A percentile compares a stretch with the other conserved stretches of the same genome.
These are phyloP conservation scores for Clavelina lepadiformis DNA, from an alignment of 23 tunicate genomes.

Conservation along the genomic window DNA sequence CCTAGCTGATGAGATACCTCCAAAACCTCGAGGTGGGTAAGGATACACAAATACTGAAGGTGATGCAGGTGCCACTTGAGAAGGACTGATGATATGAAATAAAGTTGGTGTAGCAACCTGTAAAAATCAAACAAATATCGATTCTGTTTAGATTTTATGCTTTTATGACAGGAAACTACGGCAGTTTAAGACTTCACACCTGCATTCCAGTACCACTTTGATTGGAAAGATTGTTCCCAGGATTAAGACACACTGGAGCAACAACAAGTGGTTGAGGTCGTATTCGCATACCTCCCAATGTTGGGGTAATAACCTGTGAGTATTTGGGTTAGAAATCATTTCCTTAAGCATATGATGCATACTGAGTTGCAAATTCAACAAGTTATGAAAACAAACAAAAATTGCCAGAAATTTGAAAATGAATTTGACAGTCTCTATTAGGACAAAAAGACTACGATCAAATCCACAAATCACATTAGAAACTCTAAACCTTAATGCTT, in stretches of 20 bases:
- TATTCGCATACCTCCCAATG: slow-evolving; percentile 21
- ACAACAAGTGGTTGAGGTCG: slow-evolving; percentile 41
- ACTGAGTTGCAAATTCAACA: neutral
- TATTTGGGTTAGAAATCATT: neutral
- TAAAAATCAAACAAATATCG: neutral
- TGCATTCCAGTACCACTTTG: no score
- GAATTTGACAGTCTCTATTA: no score
- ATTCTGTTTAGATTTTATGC: no score
- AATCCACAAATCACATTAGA: no score
- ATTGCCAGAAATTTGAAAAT: no score
- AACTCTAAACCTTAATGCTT: no score
- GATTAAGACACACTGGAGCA: slow-evolving; percentile 37
- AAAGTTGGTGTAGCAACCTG: slow-evolving; percentile 74
- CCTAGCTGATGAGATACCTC: slow-evolving; percentile 5
- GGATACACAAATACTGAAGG: slow-evolving; percentile 58
- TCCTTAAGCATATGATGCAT: neutral
- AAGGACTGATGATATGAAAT: slow-evolving; percentile 75
- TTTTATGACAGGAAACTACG: no score
- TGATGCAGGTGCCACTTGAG: slow-evolving; percentile 58
- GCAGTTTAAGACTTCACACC: no score
- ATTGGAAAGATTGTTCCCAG: slow-evolving; percentile 9
- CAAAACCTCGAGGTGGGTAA: slow-evolving; percentile 22
- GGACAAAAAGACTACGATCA: no score
- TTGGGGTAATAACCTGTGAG: slow-evolving; percentile 61
- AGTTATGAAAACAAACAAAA: no score